Evolutionary conservation across 2,797 vertebrate genomes (phyloP).

Genomic region (Crenuchus spilurus): DNA sequence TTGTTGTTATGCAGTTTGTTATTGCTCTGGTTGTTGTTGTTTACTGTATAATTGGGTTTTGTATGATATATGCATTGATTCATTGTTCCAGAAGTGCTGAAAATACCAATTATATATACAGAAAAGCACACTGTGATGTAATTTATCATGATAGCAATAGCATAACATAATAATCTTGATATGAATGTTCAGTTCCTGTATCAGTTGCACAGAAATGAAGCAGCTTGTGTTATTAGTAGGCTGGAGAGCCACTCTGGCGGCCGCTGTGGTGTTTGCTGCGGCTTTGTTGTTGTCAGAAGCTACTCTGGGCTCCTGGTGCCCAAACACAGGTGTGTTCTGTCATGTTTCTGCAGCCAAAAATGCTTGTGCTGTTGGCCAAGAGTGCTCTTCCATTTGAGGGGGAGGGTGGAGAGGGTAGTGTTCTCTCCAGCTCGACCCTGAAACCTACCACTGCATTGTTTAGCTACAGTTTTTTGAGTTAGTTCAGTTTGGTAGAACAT

Average conservation of each 20-base stretch:
- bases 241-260: not conserved
- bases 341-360: conserved; percentile 65
- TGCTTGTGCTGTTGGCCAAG: conserved; percentile 42
- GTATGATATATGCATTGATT: too few relatives aligned
- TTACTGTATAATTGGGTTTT: too few relatives aligned
- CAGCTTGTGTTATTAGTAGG: not conserved
- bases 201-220: not conserved
- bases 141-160: too few relatives aligned
- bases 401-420: not conserved
- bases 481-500: not conserved
- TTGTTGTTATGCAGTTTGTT: too few relatives aligned
- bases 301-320: not conserved
- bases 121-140: too few relatives aligned
- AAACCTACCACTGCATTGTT: not conserved
- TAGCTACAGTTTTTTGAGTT: not conserved
- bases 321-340: conserved; percentile 45
- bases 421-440: not conserved
- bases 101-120: too few relatives aligned
- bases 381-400: not conserved
- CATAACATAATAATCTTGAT: too few relatives aligned
- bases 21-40: too few relatives aligned
- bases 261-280: not conserved
- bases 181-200: not conserved
- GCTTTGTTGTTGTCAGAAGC: not conserved
- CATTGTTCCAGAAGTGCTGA: too few relatives aligned